These are phyloP conservation scores for Paratrypauchen microcephalus DNA, from an alignment of 2,797 vertebrate genomes.

Conservation along the genomic window DNA sequence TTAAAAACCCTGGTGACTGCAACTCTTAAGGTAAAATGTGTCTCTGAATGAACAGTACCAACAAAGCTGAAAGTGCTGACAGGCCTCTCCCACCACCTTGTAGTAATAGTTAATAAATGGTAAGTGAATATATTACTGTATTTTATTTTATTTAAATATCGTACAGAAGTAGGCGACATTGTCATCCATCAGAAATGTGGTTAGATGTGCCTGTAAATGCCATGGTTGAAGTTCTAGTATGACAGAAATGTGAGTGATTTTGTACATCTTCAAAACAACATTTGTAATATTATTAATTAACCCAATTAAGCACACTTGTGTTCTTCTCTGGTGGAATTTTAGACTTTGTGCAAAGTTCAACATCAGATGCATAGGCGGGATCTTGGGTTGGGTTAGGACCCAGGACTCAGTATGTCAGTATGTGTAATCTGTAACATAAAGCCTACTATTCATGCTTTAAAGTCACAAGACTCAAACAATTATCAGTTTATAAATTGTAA, in stretches of 20 bases:
- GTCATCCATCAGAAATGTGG: background rate
- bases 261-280: too few species aligned
- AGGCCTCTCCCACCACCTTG: background rate
- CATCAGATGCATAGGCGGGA: background rate
- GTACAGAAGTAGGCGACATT: too few species aligned
- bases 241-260: too few species aligned
- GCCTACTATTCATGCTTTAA: too few species aligned
- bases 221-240: too few species aligned
- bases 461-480: too few species aligned
- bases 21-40: conserved; percentile 2
- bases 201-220: background rate
- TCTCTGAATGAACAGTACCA: background rate
- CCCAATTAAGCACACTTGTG: background rate
- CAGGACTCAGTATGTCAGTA: background rate
- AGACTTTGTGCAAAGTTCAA: background rate
- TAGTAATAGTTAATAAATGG: background rate
- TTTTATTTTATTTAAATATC: background rate
- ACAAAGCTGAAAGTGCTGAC: background rate
- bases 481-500: too few species aligned
- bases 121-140: background rate
- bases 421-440: too few species aligned
- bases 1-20: too few species aligned
- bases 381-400: background rate
- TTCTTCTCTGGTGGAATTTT: background rate
- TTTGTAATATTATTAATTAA: background rate